Conservation (phyloP, 2,888 invertebrate species). For the Julus scanicus region DNA sequence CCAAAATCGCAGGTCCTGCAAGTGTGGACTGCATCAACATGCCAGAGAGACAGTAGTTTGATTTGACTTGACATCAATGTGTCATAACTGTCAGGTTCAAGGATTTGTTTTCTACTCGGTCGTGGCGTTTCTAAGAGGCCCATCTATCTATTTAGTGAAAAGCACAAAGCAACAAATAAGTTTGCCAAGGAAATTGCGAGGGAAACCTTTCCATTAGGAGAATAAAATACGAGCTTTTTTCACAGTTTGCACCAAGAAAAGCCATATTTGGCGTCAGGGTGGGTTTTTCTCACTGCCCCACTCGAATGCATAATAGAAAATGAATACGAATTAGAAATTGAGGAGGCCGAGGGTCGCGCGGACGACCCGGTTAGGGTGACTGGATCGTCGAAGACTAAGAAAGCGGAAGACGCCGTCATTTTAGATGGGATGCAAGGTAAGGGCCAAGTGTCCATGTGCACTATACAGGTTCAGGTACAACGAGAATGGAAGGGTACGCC, state of each 20-base stretch:
- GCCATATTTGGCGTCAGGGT: conserved; percentile 55
- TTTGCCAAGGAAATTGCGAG: conserved; percentile 50
- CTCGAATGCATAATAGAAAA: conserved; percentile 24
- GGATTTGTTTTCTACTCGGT: neutral
- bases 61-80: too few relatives aligned
- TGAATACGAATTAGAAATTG: conserved; percentile 3
- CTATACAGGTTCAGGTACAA: too few relatives aligned
- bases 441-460: too few relatives aligned
- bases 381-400: too few relatives aligned
- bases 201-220: neutral
- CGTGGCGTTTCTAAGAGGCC: neutral
- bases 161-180: conserved; percentile 30
- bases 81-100: neutral
- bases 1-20: neutral
- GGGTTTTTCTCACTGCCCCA: conserved; percentile 49
- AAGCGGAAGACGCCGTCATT: too few relatives aligned
- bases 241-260: conserved; percentile 53
- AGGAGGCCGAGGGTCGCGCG: neutral
- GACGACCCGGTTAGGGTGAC: neutral
- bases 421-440: too few relatives aligned
- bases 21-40: too few relatives aligned
- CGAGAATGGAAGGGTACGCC: too few relatives aligned
- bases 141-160: neutral
- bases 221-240: conserved; percentile 41
- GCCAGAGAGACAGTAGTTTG: too few relatives aligned